Evolutionary conservation across 2,797 vertebrate genomes (phyloP).

Genomic region (Eospalax fontanierii): DNA sequence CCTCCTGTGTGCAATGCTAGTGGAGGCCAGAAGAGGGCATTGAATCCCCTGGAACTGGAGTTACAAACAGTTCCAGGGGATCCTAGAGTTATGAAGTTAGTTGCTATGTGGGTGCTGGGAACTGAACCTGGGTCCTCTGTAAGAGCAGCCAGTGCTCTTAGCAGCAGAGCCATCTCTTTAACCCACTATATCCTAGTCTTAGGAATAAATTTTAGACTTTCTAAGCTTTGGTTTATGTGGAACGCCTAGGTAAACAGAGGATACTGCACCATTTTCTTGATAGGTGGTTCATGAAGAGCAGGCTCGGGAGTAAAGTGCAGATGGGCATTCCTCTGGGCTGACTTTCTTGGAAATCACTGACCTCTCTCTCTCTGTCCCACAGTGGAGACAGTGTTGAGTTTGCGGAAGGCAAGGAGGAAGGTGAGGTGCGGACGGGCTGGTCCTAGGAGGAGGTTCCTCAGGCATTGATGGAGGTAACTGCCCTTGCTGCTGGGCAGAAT

Average conservation of each 20-base stretch:
- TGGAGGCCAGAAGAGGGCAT: too few relatives aligned
- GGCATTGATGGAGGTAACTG: background rate
- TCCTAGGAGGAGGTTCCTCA: background rate
- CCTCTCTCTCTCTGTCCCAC: background rate
- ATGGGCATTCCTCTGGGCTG: background rate
- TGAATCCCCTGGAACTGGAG: too few relatives aligned
- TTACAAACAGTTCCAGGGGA: too few relatives aligned
- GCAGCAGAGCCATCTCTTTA: too few relatives aligned
- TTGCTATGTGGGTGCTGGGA: too few relatives aligned
- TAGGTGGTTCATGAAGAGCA: background rate
- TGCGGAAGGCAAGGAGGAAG: background rate
- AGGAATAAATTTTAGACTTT: background rate
- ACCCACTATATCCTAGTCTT: background rate
- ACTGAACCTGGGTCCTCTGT: too few relatives aligned
- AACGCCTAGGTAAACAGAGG: background rate
- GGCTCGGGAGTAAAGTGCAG: background rate
- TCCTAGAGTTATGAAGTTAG: too few relatives aligned
- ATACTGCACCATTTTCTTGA: background rate
- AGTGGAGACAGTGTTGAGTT: background rate
- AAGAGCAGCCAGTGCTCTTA: too few relatives aligned
- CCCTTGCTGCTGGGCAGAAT: too few relatives aligned
- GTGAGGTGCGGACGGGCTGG: background rate
- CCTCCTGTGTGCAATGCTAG: too few relatives aligned
- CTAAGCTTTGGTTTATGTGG: background rate
- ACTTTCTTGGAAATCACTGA: background rate